Evolutionary conservation across 2,113 vertebrate genomes (phyloP), one percentile per base, ranked within the genome.

Genomic region (Catagonus wagneri): DNA sequence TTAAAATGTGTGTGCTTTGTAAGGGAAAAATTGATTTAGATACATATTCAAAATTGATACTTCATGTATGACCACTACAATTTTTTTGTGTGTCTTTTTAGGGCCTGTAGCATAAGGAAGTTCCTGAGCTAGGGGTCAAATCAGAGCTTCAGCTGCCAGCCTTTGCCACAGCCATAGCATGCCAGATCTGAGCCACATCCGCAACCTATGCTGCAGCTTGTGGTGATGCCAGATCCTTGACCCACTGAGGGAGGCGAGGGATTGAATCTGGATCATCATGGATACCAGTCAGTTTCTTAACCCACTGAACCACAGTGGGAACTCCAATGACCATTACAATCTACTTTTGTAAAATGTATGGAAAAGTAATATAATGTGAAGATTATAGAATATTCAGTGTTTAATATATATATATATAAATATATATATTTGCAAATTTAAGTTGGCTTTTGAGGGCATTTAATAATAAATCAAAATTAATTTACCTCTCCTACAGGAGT

Each of bases 321-420:
- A 44, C 44, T 44, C 44, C 44, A 44, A 23, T 39, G 63, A 34
- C 7, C 14, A 75, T 4, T 58, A 16, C 87, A 91, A 6, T 71
- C 84, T 89, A 74, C 1, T 93, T 65, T 44, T 72, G 17, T 66
- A 56, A 93, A 90, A 78, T 92, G 9, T 71, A 29, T 72, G 27
- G 79, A 88, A 89, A 81, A 68, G 54, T 84, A 83, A 87, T 25
- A n/a, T 50, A 83, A 92, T 75, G 4, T 78, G 27, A 63, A 94
- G 23, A 75, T 76, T 86, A 29, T 68, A 72, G 36, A 52, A 39
- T 50, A 80, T 56, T 27, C 10, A 84, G 34, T 17, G 79, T 79
- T 84, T 72, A 54, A 50, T 44, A 44, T 44, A 44, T 44, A 44
- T 44, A 44, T 44, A 44, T 44, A 44, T 44, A 44, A 6, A 44